Evolutionary conservation across 2,113 vertebrate genomes (phyloP), one percentile per base, ranked within the genome.

Genomic region (Pleuronectes platessa): DNA sequence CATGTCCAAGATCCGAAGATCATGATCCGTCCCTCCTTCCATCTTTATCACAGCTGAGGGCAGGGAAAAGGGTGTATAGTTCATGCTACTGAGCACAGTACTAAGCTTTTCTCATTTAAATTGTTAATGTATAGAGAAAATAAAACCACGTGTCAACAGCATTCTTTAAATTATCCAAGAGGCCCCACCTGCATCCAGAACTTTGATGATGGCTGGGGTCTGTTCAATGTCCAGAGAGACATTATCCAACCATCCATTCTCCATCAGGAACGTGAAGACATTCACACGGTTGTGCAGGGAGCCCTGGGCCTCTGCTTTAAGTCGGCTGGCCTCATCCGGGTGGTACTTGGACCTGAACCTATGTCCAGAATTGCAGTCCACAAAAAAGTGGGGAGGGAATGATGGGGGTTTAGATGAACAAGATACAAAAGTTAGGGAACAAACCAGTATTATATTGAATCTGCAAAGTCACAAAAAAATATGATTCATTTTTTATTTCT

Each of bases 321-420:
- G 93, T 42, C 93, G 92, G 5, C 94, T 96, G 12, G 95, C 94
- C 87, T 98, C 96, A 13, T 98, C 97, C 1, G 97, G 97, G 83
- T 98, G 97, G 80, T 98, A 98, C 82, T 96, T 98, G 55, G 96
- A 96, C n/a, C 96, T 95, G 86, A 98, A 97, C 97, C 97, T 97
- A 87, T 51, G 68, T 80, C 73, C 76, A 69, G 76, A 76, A 61
- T 79, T 63, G 20, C 69, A 37, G 27, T 77, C 73, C 78, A 77
- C 68, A 76, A 76, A 62, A 71, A 59, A 86, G 83, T 76, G 35
- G 86, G 78, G 66, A 67, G 75, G 83, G 74, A 76, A 78, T 84
- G 75, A 60, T 2, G 64, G 78, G 79, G 85, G 59, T 68, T 56
- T 84, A 78, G 79, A 90, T 90, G 85, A 82, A 86, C 12, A 65